Evolutionary conservation across 1,140 invertebrate genomes (phyloP).

Genomic region (Rhopalosiphum maidis): DNA sequence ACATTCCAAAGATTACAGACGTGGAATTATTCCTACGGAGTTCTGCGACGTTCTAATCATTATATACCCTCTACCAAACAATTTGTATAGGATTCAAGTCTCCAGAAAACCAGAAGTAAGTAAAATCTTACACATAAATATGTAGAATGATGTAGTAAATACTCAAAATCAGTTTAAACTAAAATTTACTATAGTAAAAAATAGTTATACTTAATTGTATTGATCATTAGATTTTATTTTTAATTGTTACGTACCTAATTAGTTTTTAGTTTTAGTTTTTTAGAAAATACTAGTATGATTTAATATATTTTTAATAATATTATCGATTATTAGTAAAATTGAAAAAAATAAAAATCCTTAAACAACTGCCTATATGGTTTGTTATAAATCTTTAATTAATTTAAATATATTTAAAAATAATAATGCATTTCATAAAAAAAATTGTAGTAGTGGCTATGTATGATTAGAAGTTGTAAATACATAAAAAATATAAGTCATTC

Average conservation of each 20-base stretch:
- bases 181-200: not conserved
- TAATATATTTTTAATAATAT: not conserved
- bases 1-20: constrained; percentile 91
- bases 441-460: too few species aligned
- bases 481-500: not conserved
- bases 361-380: not conserved
- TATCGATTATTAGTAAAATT: not conserved
- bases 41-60: constrained; percentile 99
- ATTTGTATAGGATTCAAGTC: constrained; percentile 82
- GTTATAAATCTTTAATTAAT: not conserved
- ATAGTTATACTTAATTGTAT: not conserved
- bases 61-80: constrained; percentile 89
- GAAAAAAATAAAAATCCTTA: not conserved
- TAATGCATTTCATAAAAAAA: not conserved
- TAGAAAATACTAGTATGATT: not conserved
- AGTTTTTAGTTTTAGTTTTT: not conserved
- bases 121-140: constrained; percentile 45
- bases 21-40: constrained; percentile 97
- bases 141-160: not conserved
- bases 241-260: too few species aligned
- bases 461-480: not conserved
- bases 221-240: too few species aligned
- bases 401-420: not conserved
- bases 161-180: not conserved
- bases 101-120: constrained; percentile 83